Percentiles rank a stretch among this genome's conserved stretches.
Conservation (phyloP, 1,140 invertebrate genomes). For the Pteromalus puparum region DNA sequence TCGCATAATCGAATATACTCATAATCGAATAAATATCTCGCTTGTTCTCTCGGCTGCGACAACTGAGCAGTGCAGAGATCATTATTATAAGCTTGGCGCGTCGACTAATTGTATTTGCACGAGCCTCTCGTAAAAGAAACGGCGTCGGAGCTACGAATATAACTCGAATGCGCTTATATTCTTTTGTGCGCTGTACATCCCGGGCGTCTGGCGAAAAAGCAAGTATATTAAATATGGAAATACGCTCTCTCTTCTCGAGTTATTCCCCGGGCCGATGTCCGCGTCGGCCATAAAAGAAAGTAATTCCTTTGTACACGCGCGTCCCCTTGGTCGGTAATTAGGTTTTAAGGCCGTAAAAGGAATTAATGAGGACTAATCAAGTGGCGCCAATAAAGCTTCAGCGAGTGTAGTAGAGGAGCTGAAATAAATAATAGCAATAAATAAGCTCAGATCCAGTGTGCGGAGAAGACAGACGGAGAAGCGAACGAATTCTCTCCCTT, state of each 20-base stretch:
- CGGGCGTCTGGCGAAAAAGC: background rate
- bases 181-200: too few species aligned
- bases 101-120: too few species aligned
- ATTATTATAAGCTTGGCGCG: too few species aligned
- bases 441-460: background rate
- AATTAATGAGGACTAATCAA: slow-evolving; percentile 48
- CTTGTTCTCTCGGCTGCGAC: too few species aligned
- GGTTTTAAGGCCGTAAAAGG: slow-evolving; percentile 33
- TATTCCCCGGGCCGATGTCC: background rate
- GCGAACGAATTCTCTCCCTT: background rate
- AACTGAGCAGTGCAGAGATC: too few species aligned
- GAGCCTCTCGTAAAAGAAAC: background rate
- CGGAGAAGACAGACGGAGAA: background rate
- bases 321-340: slow-evolving; percentile 20
- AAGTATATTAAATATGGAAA: slow-evolving; percentile 11
- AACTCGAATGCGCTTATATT: too few species aligned
- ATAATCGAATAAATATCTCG: too few species aligned
- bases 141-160: too few species aligned
- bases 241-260: background rate
- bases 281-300: slow-evolving; percentile 5
- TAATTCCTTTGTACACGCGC: background rate
- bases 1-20: too few species aligned
- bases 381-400: slow-evolving; percentile 14
- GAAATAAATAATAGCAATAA: slow-evolving; percentile 26
- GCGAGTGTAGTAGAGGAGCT: background rate